These are phyloP conservation scores for Sprattus sprattus DNA, from an alignment of 2,113 vertebrate genomes.

Conservation along the genomic window DNA sequence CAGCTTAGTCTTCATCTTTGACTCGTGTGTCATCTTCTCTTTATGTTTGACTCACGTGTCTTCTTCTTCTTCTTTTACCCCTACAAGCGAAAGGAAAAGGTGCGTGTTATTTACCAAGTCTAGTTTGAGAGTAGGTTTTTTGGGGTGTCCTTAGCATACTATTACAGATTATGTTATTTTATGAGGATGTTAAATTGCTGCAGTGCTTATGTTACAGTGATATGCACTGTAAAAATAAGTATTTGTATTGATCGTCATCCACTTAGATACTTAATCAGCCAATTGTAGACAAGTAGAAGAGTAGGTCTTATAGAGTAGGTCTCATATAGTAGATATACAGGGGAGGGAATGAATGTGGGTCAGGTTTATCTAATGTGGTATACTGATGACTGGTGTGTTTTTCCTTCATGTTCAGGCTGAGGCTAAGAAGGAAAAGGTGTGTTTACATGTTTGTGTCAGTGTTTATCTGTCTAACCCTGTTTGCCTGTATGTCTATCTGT, in stretches of 20 bases:
- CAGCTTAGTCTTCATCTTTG: background rate
- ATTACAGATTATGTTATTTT: background rate
- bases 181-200: background rate
- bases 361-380: background rate
- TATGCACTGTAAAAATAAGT: background rate
- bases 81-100: background rate
- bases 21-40: background rate
- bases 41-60: background rate
- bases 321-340: background rate
- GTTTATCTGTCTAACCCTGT: background rate
- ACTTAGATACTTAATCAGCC: background rate
- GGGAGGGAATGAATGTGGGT: too few species aligned
- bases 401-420: conserved; percentile 34
- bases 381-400: background rate
- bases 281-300: background rate
- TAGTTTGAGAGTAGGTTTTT: background rate
- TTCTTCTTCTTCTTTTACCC: background rate
- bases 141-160: background rate
- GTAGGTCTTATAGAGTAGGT: background rate
- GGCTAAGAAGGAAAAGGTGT: conserved; percentile 61
- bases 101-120: background rate
- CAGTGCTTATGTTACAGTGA: background rate
- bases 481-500: conserved; percentile 12
- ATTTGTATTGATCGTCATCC: background rate
- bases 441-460: background rate